Base-by-base conservation (phyloP, 2,113 vertebrate genomes). In the Hippocampus barbouri region DNA sequence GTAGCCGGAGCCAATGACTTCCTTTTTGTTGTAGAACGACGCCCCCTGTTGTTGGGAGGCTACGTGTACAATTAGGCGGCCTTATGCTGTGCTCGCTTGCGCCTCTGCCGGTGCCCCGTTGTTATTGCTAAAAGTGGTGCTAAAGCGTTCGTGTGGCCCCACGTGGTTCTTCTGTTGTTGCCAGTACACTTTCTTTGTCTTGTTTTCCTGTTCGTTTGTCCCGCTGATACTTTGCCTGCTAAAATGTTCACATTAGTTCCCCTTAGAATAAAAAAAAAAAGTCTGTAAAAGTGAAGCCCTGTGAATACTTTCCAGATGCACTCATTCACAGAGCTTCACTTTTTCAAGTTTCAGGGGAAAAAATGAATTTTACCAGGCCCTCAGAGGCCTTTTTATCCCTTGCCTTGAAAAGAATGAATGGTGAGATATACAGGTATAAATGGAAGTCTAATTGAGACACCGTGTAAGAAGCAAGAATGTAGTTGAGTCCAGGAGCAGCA, bases 401-500 rank as follows among this genome's bases (percentile, higher is more conserved):
- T 74, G 30, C 30, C 30, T 30, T 30, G 30, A 30, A 30, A 30
- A 30, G 30, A 30, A 30, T 30, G 30, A 30, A 3, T 30, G 30
- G 30, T 30, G 30, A 30, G 30, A 30, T 30, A 30, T 30, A 30
- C 25, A 25, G 25, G 25, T 30, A 70, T 18, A 34, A 91, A 90
- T 92, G 88, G 91, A 91, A 80, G 90, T 83, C 88, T 82, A 85
- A 89, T 81, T 88, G 76, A 87, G 85, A 89, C 74, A 85, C 83
- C 76, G 82, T 89, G 87, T 90, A 80, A 87, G 89, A 85, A 88
- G 83, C 88, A 89, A 86, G 83, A 85, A 87, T 82, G 87, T 89
- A 83, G 84, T 90, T 75, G 88, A 90, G 82, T 90, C 73, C 85
- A 88, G 86, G 83, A 85, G 82, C 81, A 78, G 82, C 81, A 78